Evolutionary conservation across 2,113 vertebrate genomes (phyloP).

Genomic region (Oncorhynchus masou): DNA sequence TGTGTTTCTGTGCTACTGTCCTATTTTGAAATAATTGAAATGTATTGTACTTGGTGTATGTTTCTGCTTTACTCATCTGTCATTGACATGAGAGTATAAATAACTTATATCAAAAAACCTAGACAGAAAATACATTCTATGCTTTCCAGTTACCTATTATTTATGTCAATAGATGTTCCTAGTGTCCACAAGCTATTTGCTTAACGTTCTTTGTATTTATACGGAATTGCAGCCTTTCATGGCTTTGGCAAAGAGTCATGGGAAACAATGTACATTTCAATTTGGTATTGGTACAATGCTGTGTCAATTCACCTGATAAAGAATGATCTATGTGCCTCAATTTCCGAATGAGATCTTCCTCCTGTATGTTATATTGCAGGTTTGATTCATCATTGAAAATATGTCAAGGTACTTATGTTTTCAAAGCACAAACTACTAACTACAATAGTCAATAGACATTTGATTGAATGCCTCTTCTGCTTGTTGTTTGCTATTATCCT

Average conservation of each 20-base stretch:
- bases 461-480: slow-evolving; percentile 54
- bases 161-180: slow-evolving; percentile 1
- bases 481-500: slow-evolving; percentile 42
- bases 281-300: too few relatives aligned
- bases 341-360: neutral
- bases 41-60: neutral
- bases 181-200: slow-evolving; percentile 22
- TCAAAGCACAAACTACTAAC: slow-evolving; percentile 49
- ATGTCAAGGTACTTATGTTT: slow-evolving; percentile 39
- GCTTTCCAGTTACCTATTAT: neutral
- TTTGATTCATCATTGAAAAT: neutral
- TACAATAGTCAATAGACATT: slow-evolving; percentile 53
- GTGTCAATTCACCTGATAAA: too few relatives aligned
- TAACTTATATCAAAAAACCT: neutral
- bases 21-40: neutral
- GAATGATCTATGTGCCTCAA: neutral
- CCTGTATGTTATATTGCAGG: neutral
- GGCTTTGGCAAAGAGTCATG: neutral
- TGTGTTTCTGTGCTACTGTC: slow-evolving; percentile 7
- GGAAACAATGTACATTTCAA: too few relatives aligned
- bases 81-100: too few relatives aligned
- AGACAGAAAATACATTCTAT: neutral
- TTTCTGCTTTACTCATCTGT: neutral
- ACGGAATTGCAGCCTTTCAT: neutral
- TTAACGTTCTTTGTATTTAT: slow-evolving; percentile 8